phyloP scores from a whole-genome alignment of 2,797 vertebrate species.

The Neoniphon sammara region DNA sequence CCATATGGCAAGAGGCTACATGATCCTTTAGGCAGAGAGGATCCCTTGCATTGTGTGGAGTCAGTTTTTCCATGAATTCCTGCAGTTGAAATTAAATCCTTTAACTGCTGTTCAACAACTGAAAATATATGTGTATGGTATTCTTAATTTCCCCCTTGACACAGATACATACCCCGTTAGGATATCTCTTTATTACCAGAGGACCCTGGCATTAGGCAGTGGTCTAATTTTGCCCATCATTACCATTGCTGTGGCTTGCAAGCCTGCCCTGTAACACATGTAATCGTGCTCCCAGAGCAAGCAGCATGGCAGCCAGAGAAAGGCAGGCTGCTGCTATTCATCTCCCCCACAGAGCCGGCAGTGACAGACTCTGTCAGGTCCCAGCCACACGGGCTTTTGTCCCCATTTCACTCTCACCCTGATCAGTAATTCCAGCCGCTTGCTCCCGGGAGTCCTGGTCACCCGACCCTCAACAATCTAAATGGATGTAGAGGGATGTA shows the following conservation, averaged over 20 bases:
- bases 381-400: slow-evolving; percentile 64
- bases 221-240: slow-evolving; percentile 62
- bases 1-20: background rate
- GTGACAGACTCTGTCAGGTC: slow-evolving; percentile 71
- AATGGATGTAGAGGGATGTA: slow-evolving; percentile 42
- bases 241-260: slow-evolving; percentile 38
- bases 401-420: slow-evolving; percentile 59
- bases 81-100: background rate
- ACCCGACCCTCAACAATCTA: slow-evolving; percentile 60
- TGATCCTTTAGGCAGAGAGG: background rate
- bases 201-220: slow-evolving; percentile 24
- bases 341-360: slow-evolving; percentile 59
- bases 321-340: slow-evolving; percentile 52
- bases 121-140: background rate
- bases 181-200: slow-evolving; percentile 38
- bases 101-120: slow-evolving; percentile 2
- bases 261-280: slow-evolving; percentile 55
- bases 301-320: slow-evolving; percentile 67
- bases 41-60: background rate
- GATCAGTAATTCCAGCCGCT: slow-evolving; percentile 81
- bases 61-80: slow-evolving; percentile 4
- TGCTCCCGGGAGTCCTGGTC: slow-evolving; percentile 70
- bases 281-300: slow-evolving; percentile 65
- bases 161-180: slow-evolving; percentile 1
- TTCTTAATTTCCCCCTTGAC: background rate